Evolutionary conservation across 2,797 vertebrate species (phyloP).

Genomic region (Tadarida brasiliensis): DNA sequence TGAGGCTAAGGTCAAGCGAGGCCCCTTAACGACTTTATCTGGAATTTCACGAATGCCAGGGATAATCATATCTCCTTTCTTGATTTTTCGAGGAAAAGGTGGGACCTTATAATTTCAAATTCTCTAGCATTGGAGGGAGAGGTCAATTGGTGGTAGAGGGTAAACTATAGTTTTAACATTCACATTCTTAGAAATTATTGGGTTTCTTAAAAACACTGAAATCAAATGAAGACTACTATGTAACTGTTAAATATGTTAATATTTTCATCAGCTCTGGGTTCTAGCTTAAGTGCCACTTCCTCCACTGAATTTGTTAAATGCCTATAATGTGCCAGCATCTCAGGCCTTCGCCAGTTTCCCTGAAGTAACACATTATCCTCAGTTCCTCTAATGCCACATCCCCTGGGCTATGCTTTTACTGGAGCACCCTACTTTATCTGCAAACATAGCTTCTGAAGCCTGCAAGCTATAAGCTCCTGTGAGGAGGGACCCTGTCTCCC

Average conservation of each 20-base stretch:
- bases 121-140: background rate
- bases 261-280: slow-evolving; percentile 50
- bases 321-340: background rate
- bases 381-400: background rate
- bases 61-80: background rate
- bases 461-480: background rate
- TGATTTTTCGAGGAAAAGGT: background rate
- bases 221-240: slow-evolving; percentile 21
- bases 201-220: background rate
- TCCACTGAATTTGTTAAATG: background rate
- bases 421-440: background rate
- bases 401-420: background rate
- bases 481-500: background rate
- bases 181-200: background rate
- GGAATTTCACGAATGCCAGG: slow-evolving; percentile 13
- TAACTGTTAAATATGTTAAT: background rate
- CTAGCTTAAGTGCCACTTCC: background rate
- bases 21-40: background rate
- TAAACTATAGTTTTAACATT: background rate
- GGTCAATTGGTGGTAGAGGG: background rate
- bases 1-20: background rate
- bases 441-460: background rate
- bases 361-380: background rate
- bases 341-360: background rate
- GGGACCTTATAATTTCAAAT: background rate